Percentiles rank a stretch among this genome's conserved stretches.
phyloP scores from a whole-genome alignment of 2,888 invertebrate species.

The Mongoloraphidia duomilia region DNA sequence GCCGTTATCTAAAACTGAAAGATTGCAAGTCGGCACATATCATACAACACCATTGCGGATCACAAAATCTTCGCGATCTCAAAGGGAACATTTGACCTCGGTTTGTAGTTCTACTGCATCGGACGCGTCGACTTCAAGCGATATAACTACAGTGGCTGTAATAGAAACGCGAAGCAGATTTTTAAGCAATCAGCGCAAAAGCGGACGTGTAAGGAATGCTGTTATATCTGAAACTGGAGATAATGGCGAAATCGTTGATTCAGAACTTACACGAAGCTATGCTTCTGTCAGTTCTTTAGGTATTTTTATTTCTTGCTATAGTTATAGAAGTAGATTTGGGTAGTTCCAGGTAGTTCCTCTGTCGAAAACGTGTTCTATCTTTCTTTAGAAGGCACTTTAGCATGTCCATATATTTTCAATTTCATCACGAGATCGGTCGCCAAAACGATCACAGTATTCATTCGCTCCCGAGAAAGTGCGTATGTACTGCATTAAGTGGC shows the following conservation, averaged over 20 bases:
- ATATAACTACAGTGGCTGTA: not conserved
- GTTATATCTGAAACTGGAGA: conserved; percentile 18
- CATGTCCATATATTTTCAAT: too few relatives aligned
- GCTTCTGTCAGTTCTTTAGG: conserved; percentile 8
- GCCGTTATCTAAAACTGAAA: conserved; percentile 37
- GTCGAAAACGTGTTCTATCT: too few relatives aligned
- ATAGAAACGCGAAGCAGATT: too few relatives aligned
- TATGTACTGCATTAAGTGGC: too few relatives aligned
- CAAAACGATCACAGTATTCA: too few relatives aligned
- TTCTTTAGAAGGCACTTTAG: too few relatives aligned
- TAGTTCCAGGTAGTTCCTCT: too few relatives aligned
- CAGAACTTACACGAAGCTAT: conserved; percentile 11
- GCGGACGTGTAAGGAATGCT: conserved; percentile 17
- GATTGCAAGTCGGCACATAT: conserved; percentile 30
- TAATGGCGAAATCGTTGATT: conserved; percentile 8
- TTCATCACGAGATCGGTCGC: too few relatives aligned
- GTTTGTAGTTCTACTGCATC: conserved; percentile 4
- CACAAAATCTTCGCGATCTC: conserved; percentile 11
- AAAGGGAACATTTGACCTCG: conserved; percentile 9
- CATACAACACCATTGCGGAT: conserved; percentile 17
- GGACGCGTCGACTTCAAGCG: conserved; percentile 7
- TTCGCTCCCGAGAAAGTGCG: too few relatives aligned
- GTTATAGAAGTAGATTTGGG: not conserved
- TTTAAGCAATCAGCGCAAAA: too few relatives aligned
- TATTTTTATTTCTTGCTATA: not conserved